A percentile compares a stretch with the other conserved stretches of the same genome.
Conservation (phyloP, 1,140 invertebrate genomes). For the Drosophila nigromelanica region DNA sequence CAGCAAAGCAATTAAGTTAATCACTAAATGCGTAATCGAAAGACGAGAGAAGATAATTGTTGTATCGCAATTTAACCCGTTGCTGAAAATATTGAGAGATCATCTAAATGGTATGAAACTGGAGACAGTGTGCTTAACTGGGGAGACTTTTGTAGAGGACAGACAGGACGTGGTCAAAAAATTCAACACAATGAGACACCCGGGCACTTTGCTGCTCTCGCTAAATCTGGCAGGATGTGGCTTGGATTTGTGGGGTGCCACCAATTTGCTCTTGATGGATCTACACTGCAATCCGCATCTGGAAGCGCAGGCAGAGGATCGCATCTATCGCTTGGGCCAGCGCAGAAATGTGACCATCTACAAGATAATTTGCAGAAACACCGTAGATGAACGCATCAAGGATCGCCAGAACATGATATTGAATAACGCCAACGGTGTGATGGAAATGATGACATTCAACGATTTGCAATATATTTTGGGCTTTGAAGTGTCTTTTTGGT, state of each 20-base stretch:
- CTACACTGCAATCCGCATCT: conserved; percentile 98
- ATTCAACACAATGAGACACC: conserved; percentile 87
- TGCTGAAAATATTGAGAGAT: conserved; percentile 88
- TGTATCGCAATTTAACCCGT: conserved; percentile 94
- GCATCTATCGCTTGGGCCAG: conserved; percentile 95
- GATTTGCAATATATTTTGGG: too few species aligned
- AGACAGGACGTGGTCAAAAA: conserved; percentile 87
- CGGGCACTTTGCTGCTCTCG: conserved; percentile 89
- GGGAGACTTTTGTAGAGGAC: conserved; percentile 87
- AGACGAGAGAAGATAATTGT: conserved; percentile 89
- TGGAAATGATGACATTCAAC: conserved; percentile 65
- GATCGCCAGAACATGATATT: conserved; percentile 91
- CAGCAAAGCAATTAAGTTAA: conserved; percentile 85
- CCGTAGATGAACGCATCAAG: conserved; percentile 93
- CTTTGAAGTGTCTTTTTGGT: too few species aligned
- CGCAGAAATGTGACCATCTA: conserved; percentile 91
- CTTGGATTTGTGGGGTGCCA: conserved; percentile 94
- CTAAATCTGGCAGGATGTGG: conserved; percentile 93
- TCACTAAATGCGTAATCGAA: conserved; percentile 86
- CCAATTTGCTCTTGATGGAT: conserved; percentile 94
- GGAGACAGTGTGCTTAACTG: conserved; percentile 87
- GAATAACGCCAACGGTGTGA: conserved; percentile 89
- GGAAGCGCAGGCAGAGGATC: conserved; percentile 95
- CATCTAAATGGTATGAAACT: conserved; percentile 86
- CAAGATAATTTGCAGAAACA: conserved; percentile 93